Conservation (phyloP, 1,140 invertebrate species). For the Ruditapes philippinarum region DNA sequence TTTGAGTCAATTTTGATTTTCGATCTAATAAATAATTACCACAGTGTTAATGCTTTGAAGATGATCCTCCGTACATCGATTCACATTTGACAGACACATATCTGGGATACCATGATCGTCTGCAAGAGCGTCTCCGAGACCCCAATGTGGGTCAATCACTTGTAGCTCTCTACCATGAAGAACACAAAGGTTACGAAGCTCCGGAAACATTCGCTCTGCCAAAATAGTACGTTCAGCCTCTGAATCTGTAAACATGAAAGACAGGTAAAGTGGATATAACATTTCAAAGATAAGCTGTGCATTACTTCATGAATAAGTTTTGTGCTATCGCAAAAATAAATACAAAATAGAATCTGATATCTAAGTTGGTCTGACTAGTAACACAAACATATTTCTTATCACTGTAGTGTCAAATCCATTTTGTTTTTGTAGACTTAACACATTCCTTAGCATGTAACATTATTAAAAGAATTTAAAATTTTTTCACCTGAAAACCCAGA, state of each 20-base stretch:
- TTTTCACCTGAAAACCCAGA: conserved; percentile 80
- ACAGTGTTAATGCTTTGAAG: conserved; percentile 37
- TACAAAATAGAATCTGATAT: too few species aligned
- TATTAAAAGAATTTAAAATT: too few species aligned
- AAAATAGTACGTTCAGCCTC: conserved; percentile 78
- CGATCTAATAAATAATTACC: conserved; percentile 5
- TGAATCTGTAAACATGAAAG: conserved; percentile 74
- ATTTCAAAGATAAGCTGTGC: too few species aligned
- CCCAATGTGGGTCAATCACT: conserved; percentile 98
- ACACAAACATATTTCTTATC: too few species aligned
- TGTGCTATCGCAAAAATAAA: too few species aligned
- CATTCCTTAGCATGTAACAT: too few species aligned
- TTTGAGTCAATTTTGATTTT: too few species aligned
- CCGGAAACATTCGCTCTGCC: conserved; percentile 92
- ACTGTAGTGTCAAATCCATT: too few species aligned
- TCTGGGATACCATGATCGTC: conserved; percentile 99
- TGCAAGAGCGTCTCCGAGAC: conserved; percentile 94
- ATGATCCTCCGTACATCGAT: conserved; percentile 81
- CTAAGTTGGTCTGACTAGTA: too few species aligned
- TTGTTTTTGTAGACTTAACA: too few species aligned
- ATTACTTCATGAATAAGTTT: too few species aligned
- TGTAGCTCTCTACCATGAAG: conserved; percentile 81
- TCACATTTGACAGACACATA: conserved; percentile 97
- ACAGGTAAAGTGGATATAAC: too few species aligned
- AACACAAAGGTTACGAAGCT: conserved; percentile 97